A percentile compares a stretch with the other conserved stretches of the same genome.
These are phyloP conservation scores for Coenonympha glycerion DNA, from an alignment of 2,888 invertebrate species.

Conservation along the genomic window DNA sequence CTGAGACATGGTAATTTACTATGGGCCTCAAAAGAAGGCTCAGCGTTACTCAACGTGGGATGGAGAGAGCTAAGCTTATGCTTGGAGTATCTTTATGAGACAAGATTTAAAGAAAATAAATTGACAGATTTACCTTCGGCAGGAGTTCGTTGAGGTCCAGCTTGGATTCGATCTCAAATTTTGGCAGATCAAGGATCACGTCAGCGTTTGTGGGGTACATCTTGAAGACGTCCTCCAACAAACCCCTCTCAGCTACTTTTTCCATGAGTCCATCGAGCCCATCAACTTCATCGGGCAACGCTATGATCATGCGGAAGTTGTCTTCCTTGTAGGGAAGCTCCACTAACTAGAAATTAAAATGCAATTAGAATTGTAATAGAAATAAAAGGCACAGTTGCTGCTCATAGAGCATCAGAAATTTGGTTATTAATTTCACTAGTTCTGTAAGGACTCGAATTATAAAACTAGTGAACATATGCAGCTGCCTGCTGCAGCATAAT, in stretches of 20 bases:
- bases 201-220: slow-evolving; percentile 33
- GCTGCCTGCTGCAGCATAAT: too few species aligned
- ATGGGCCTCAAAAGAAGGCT: too few species aligned
- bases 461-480: too few species aligned
- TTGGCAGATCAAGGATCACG: slow-evolving; percentile 43
- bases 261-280: slow-evolving; percentile 42
- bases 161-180: slow-evolving; percentile 44
- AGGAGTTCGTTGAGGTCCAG: slow-evolving; percentile 42
- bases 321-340: slow-evolving; percentile 50
- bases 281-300: slow-evolving; percentile 44
- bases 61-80: too few species aligned
- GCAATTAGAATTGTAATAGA: too few species aligned
- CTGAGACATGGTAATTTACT: too few species aligned
- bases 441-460: too few species aligned
- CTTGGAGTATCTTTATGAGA: too few species aligned
- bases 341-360: slow-evolving; percentile 44
- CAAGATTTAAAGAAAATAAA: not conserved
- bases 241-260: slow-evolving; percentile 39
- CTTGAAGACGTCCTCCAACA: slow-evolving; percentile 41
- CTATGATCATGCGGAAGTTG: slow-evolving; percentile 49
- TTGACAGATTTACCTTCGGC: slow-evolving; percentile 43
- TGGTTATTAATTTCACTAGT: too few species aligned
- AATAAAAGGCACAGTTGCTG: too few species aligned
- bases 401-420: too few species aligned
- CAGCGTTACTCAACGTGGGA: too few species aligned